phyloP scores from a whole-genome alignment of 2,888 invertebrate species.

The Arctia plantaginis region DNA sequence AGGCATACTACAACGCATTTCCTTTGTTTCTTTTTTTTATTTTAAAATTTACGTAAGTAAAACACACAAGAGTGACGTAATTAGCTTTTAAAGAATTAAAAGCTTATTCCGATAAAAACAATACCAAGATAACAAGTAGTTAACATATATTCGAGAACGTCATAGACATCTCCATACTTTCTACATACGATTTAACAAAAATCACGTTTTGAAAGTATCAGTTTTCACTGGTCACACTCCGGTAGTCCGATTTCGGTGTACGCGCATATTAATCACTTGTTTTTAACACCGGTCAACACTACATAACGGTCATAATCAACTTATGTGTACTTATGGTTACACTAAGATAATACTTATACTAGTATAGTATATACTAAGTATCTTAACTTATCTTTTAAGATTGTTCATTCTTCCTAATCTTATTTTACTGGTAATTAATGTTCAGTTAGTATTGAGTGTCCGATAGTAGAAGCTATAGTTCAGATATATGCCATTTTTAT shows the following conservation, averaged over 20 bases:
- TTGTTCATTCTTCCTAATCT: conserved; percentile 16
- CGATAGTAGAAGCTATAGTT: background rate
- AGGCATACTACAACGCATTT: too few relatives aligned
- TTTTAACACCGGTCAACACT: conserved; percentile 45
- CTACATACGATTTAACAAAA: conserved; percentile 45
- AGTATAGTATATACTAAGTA: too few relatives aligned
- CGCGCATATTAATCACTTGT: conserved; percentile 29
- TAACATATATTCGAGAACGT: conserved; percentile 7
- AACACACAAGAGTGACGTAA: background rate
- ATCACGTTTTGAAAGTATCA: conserved; percentile 73
- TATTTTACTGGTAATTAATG: background rate
- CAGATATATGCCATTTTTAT: too few relatives aligned
- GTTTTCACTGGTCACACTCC: conserved; percentile 69
- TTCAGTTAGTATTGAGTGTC: background rate
- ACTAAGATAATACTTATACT: background rate
- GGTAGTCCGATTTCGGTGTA: conserved; percentile 58
- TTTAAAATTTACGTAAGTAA: background rate
- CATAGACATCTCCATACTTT: conserved; percentile 21
- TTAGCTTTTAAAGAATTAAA: background rate
- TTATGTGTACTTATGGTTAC: conserved; percentile 25
- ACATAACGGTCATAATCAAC: conserved; percentile 50
- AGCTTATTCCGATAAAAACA: background rate
- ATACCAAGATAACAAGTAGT: background rate
- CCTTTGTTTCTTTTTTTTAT: background rate
- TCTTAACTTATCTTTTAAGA: conserved; percentile 14